Evolutionary conservation across 2,797 vertebrate genomes (phyloP).

Genomic region (Schizopygopsis malacanthus): DNA sequence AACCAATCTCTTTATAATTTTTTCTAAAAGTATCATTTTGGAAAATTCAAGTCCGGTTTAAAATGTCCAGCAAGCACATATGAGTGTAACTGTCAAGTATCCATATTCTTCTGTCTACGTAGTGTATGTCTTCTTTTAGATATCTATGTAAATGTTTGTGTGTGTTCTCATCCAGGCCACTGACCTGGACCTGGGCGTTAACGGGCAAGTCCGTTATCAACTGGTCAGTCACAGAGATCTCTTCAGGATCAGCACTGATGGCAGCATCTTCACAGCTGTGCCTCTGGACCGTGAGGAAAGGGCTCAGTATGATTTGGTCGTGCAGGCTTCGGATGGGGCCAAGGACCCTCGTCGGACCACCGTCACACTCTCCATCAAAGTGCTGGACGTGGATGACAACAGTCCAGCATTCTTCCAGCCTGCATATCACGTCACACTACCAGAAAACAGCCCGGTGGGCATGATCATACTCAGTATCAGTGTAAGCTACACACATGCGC

Average conservation of each 20-base stretch:
- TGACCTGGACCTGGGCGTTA: slow-evolving; percentile 90
- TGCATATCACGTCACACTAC: slow-evolving; percentile 82
- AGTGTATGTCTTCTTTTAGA: neutral
- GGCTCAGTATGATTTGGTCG: slow-evolving; percentile 86
- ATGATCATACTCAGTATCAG: slow-evolving; percentile 85
- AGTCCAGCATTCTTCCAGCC: slow-evolving; percentile 89
- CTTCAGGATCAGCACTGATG: slow-evolving; percentile 89
- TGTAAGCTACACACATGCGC: slow-evolving; percentile 72
- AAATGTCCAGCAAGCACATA: neutral
- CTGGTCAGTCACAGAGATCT: slow-evolving; percentile 87
- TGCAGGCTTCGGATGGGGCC: slow-evolving; percentile 90
- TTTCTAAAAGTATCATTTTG: too few relatives aligned
- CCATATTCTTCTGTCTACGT: neutral
- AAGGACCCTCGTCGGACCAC: slow-evolving; percentile 85
- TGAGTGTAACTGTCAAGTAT: neutral
- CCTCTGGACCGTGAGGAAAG: slow-evolving; percentile 89
- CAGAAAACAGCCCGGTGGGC: slow-evolving; percentile 88
- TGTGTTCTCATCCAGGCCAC: slow-evolving; percentile 81
- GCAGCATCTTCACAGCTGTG: slow-evolving; percentile 85
- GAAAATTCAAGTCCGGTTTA: neutral
- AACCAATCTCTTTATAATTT: too few relatives aligned
- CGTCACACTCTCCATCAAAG: slow-evolving; percentile 82
- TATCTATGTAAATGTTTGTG: neutral
- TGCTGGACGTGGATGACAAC: slow-evolving; percentile 96
- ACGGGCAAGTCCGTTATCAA: slow-evolving; percentile 89